A percentile compares a stretch with the other conserved stretches of the same genome.
These are phyloP conservation scores for Penaeus japonicus DNA, from an alignment of 1,140 invertebrate genomes.

Conservation along the genomic window DNA sequence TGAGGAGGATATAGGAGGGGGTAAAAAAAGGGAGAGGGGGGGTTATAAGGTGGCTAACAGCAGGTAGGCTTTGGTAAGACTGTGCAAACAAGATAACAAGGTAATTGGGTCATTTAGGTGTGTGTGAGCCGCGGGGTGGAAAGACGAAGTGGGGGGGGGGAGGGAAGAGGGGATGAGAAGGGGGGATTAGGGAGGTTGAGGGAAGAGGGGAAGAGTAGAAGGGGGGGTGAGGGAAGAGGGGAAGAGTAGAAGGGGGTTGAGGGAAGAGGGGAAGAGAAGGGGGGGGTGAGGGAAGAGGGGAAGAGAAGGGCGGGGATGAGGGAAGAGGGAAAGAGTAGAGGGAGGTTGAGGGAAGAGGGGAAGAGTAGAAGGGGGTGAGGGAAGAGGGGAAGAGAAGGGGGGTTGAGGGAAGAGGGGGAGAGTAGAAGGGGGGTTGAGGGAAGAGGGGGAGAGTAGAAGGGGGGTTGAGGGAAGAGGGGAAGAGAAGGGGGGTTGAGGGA, in stretches of 20 bases:
- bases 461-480: not conserved
- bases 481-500: not conserved
- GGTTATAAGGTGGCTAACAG: conserved; percentile 2
- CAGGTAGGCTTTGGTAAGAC: conserved; percentile 40
- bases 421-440: not conserved
- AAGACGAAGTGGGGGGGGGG: not conserved
- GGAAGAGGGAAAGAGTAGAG: not conserved
- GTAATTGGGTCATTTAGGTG: conserved; percentile 53
- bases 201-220: not conserved
- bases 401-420: not conserved
- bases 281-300: no score
- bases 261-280: no score
- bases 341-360: not conserved
- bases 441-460: no score
- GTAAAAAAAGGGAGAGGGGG: not conserved
- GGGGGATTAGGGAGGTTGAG: not conserved
- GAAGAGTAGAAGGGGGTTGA: no score
- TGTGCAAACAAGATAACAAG: conserved; percentile 52
- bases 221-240: not conserved
- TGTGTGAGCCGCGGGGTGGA: conserved; percentile 40
- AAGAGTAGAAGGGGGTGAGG: not conserved
- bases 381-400: not conserved
- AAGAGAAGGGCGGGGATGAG: not conserved
- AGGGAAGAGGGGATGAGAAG: not conserved
- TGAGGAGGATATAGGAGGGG: not conserved